Evolutionary conservation across 2,113 vertebrate genomes (phyloP), one percentile per base, ranked within the genome.

Genomic region (Rallus limicola): DNA sequence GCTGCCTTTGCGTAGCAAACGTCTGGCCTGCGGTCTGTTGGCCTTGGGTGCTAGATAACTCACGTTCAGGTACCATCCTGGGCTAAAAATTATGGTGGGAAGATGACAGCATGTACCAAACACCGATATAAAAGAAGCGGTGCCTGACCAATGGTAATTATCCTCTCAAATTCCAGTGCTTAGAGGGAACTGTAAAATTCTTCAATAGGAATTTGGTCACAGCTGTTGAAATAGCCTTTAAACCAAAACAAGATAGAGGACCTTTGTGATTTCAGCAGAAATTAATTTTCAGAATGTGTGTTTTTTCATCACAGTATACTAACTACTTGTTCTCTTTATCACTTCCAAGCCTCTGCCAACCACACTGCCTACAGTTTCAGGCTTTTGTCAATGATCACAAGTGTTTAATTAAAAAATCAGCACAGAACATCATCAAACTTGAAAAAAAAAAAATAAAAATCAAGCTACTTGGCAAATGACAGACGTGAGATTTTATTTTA

Each of bases 111-210:
- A 1, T 38, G 19, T 33, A 11, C 13, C 56, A 64, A 74, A 58
- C 2, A 4, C 10, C 1, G 1, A 8, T 52, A 14, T 17, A 29
- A n/a, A 77, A 67, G 64, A 10, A 6, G 4, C 40, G 33, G 26
- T 38, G 36, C 25, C 71, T 83, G 60, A 6, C 50, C 6, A 6
- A 36, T 13, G 33, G 50, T 33, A 20, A 58, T 40, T 77, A 58
- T 55, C 52, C 8, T 63, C 60, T 88, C 46, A 28, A 12, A 72
- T 87, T 63, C 71, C 50, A 52, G 33, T 52, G 31, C 46, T 74
- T 56, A 52, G 23, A 17, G 55, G 46, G 60, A 76, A 8, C 55
- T 52, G 53, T 29, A 40, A n/a, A 36, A 76, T 68, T 78, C 31
- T 79, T 70, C 33, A 33, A 9, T 25, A 5, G 34, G 36, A 58